Base-by-base conservation (phyloP, 2,888 invertebrate species). In the Orgyia antiqua region DNA sequence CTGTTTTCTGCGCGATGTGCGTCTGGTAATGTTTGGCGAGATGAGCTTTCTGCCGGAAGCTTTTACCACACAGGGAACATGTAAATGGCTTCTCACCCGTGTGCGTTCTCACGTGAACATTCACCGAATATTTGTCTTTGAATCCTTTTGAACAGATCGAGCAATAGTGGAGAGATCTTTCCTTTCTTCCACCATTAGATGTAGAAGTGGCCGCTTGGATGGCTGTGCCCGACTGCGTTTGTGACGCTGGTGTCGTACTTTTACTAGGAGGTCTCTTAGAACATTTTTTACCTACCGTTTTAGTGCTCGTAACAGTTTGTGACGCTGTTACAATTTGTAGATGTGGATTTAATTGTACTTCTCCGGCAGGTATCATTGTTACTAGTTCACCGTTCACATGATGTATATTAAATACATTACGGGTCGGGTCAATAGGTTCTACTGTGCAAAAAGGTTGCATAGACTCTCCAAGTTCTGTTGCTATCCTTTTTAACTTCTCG, bases 71-170 rank as follows among this genome's bases (percentile, higher is more conserved):
- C 34, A 97, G 89, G 10, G 93, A 93, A 73, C 99, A 99, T 18
- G 94, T 91, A 76, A 99, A 99, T 0, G 99, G 98, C 67, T 99
- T 98, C 76, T 99, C 98, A 0, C 98, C 98, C 0, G 98, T 98
- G 70, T 99, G 99, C 13, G 98, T 98, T 54, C 98, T 89, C 52
- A 98, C 95, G 77, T 99, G 99, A 26, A 98, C 98, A 72, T 98
- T 98, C 33, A 99, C 96, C 40, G 98, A 95, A 89, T 99, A 99
- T 74, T 96, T 96, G 76, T 96, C 96, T 76, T 96, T 96, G 79
- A 96, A 96, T 3, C 96, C 96, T 69, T 95, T 96, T 56, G 94
- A 94, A 78, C 95, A 98, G 74, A 98, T 94, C 71, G 94, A 92
- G 88, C 99, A 92, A 78, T 97, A 93, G 77, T 99, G 93, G 46